Evolutionary conservation across 1,140 invertebrate genomes (phyloP), one percentile per base, ranked within the genome.

Genomic region (Babylonia areolata): DNA sequence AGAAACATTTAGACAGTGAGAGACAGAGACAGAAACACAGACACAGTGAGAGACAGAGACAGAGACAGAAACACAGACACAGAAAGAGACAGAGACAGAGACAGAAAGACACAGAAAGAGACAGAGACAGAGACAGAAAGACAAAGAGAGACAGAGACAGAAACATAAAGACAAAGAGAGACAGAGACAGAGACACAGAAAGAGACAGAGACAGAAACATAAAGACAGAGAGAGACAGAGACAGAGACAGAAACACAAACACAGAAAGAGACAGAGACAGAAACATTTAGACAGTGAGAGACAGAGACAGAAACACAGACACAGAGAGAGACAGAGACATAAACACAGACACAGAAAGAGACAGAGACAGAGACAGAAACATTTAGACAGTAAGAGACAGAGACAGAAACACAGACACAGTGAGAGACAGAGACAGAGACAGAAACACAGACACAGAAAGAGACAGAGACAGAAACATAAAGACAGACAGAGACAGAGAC

Each of bases 31-130:
- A 51, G 46, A 51, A 20, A 51, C 9, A 51, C 9, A 51, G 46
- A 51, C 9, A 51, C 9, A 64, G 58, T 12, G 58, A 64, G 58
- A 64, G 58, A 64, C 9, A 64, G 58, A 64, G 58, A 64, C 9
- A 64, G 58, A 64, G 58, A 64, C 9, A 64, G 20, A 64, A 3
- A n/a, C n/a, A n/a, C n/a, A n/a, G n/a, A n/a, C n/a, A 54, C 0
- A 81, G 17, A 81, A 3, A 81, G 33, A 79, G 3, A 79, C 46
- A 81, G 23, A 81, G 46, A 81, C 28, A 81, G 23, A 81, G 17
- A 58, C 12, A 81, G 40, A 81, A 0, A 58, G 17, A 81, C 12
- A 64, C 23, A 81, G 33, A 12, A 0, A 51, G 33, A 81, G 20
- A 81, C 6, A 81, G 1, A 81, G n/a, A 81, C 11, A 58, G 46